phyloP scores from a whole-genome alignment of 2,797 vertebrate species.

The Champsocephalus gunnari region DNA sequence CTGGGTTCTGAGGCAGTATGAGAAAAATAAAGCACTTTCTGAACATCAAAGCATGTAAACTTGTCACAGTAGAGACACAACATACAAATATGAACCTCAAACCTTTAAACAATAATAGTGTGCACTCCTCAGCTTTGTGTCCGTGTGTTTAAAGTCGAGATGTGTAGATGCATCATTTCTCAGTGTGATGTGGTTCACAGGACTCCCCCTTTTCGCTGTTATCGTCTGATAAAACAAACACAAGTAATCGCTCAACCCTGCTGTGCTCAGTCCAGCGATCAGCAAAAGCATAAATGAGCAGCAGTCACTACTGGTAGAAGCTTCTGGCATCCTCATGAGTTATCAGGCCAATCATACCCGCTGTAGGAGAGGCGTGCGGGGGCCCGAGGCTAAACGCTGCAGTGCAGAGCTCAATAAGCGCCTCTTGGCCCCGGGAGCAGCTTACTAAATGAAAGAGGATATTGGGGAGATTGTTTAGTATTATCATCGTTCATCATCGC shows the following conservation, averaged over 20 bases:
- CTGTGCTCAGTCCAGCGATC: slow-evolving; percentile 30
- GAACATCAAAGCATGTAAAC: no score
- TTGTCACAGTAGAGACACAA: no score
- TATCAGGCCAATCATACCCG: slow-evolving; percentile 54
- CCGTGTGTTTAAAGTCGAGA: slow-evolving; percentile 18
- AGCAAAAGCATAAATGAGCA: not conserved
- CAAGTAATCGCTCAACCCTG: not conserved
- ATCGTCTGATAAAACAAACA: slow-evolving; percentile 34
- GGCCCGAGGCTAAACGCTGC: slow-evolving; percentile 43
- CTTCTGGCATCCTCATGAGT: slow-evolving; percentile 40
- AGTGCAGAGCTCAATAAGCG: slow-evolving; percentile 47
- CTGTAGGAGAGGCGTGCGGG: slow-evolving; percentile 10
- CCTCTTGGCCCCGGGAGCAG: slow-evolving; percentile 46
- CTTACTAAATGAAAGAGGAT: slow-evolving; percentile 70
- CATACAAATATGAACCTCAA: no score
- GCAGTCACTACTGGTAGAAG: slow-evolving; percentile 34
- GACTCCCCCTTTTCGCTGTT: slow-evolving; percentile 11
- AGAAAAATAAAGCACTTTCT: no score
- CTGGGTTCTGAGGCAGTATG: no score
- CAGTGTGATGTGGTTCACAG: slow-evolving; percentile 3
- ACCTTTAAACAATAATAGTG: no score
- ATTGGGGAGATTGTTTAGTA: slow-evolving; percentile 65
- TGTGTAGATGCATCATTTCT: slow-evolving; percentile 13
- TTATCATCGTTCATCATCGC: slow-evolving; percentile 60
- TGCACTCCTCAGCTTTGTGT: not conserved